Evolutionary conservation across 2,797 vertebrate genomes (phyloP), one percentile per base, ranked within the genome.

Genomic region (Chelmon rostratus): DNA sequence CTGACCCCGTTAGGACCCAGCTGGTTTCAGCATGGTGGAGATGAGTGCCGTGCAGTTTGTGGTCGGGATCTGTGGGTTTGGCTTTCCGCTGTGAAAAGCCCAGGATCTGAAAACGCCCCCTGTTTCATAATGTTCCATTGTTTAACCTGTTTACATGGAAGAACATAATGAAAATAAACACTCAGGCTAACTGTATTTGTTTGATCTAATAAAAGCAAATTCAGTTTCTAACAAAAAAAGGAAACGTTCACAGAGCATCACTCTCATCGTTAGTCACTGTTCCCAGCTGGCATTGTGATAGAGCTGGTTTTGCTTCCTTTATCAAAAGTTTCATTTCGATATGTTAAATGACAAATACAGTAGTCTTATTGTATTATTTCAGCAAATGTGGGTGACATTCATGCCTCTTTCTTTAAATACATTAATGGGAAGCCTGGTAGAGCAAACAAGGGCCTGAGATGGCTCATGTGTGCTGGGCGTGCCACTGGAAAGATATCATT

Each of bases 31-130:
- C 35, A 19, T 25, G 4, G 21, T n/a, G 12, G 44, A 44, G 5
- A 53, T 21, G 15, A 62, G 12, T n/a, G 44, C 2, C 10, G n/a
- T 47, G 63, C 31, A 52, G 21, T 73, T 42, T 52, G 6, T 40
- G 12, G 10, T 23, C 59, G 23, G 10, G 12, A 57, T 35, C 5
- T 46, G 25, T 64, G 52, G 72, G 68, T 72, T 54, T 76, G 31
- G 3, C 50, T 40, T 72, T 25, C 58, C 1, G 21, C 33, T 73
- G 47, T 52, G 37, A 19, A 68, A 47, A 10, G 5, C 52, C n/a
- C 18, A 23, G 5, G 3, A 5, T 9, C 28, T 42, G 28, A 54
- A 72, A 18, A 28, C 3, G 0, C 3, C 21, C 12, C 1, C 4
- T 3, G 12, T 61, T 70, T 71, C 35, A 53, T 50, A 15, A 56